These are phyloP conservation scores for Muscicapa comitata DNA, from an alignment of 2,797 vertebrate species.

Conservation along the genomic window DNA sequence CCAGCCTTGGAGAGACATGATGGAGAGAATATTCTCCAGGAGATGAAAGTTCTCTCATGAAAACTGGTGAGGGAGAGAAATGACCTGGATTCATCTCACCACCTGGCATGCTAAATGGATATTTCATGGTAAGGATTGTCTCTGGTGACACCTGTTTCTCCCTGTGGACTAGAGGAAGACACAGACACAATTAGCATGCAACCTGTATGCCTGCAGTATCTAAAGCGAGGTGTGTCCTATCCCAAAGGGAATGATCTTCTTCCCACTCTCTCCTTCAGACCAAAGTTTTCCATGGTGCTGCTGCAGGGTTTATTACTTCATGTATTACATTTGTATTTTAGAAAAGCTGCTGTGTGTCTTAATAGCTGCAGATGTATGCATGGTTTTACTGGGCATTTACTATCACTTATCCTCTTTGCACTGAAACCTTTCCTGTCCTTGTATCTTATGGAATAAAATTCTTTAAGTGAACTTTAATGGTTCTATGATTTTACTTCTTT, in stretches of 20 bases:
- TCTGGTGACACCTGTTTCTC: accelerated
- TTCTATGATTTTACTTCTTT: background rate
- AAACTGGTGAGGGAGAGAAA: background rate
- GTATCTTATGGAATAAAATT: background rate
- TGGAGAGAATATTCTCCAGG: background rate
- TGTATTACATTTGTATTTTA: background rate
- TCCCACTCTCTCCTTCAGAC: background rate
- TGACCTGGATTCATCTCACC: background rate
- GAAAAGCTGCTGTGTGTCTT: background rate
- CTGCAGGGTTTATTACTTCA: background rate
- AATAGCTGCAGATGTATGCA: background rate
- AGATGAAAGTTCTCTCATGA: background rate
- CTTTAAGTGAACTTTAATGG: background rate
- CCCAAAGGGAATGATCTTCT: background rate
- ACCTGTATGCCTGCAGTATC: background rate
- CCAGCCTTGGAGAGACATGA: background rate
- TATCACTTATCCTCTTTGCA: background rate
- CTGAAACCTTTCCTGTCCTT: background rate
- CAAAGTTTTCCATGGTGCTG: conserved; percentile 5
- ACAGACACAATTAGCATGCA: background rate
- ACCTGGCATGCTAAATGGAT: background rate
- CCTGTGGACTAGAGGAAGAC: background rate
- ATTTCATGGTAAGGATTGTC: background rate
- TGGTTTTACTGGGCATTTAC: conserved; percentile 2
- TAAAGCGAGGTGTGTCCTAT: background rate